phyloP scores from a whole-genome alignment of 1,140 invertebrate species.

The Drosophila pachea region DNA sequence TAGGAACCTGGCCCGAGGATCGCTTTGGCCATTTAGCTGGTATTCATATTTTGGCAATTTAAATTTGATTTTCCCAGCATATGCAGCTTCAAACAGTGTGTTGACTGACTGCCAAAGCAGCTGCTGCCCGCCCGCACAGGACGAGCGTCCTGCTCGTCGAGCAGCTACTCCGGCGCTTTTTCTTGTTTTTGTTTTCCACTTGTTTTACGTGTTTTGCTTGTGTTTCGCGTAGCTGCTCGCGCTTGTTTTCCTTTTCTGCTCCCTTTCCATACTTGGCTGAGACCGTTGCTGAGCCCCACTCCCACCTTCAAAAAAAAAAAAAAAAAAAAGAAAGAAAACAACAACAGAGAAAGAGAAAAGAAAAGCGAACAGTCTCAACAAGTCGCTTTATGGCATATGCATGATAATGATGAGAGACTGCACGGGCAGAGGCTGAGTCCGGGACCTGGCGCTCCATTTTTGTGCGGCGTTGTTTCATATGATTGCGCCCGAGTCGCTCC shows the following conservation, averaged over 20 bases:
- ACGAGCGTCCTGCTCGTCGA: slow-evolving; percentile 1
- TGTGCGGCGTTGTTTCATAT: slow-evolving; percentile 63
- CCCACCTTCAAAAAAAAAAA: slow-evolving; percentile 9
- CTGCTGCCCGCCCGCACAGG: slow-evolving; percentile 37
- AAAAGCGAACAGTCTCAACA: slow-evolving; percentile 53
- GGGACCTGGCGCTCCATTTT: slow-evolving; percentile 40
- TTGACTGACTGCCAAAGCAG: slow-evolving; percentile 60
- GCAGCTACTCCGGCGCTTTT: slow-evolving; percentile 8
- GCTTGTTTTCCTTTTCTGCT: too few relatives aligned
- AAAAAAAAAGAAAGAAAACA: background rate
- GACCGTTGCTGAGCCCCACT: too few relatives aligned
- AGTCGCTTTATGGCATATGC: slow-evolving; percentile 78
- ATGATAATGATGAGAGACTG: slow-evolving; percentile 68
- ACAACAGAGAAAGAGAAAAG: background rate
- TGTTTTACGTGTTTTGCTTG: slow-evolving; percentile 1
- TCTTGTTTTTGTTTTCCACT: slow-evolving; percentile 6
- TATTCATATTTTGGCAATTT: slow-evolving; percentile 61
- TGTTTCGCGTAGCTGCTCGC: slow-evolving; percentile 5
- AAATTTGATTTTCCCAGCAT: slow-evolving; percentile 65
- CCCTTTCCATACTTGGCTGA: too few relatives aligned
- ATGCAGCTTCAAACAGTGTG: slow-evolving; percentile 41
- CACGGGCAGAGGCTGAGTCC: background rate
- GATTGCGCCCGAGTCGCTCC: slow-evolving; percentile 65
- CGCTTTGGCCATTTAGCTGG: slow-evolving; percentile 63
- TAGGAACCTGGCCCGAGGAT: slow-evolving; percentile 52